These are phyloP conservation scores for Sylvicola cinctus DNA, from an alignment of 2,888 invertebrate genomes.

Conservation along the genomic window DNA sequence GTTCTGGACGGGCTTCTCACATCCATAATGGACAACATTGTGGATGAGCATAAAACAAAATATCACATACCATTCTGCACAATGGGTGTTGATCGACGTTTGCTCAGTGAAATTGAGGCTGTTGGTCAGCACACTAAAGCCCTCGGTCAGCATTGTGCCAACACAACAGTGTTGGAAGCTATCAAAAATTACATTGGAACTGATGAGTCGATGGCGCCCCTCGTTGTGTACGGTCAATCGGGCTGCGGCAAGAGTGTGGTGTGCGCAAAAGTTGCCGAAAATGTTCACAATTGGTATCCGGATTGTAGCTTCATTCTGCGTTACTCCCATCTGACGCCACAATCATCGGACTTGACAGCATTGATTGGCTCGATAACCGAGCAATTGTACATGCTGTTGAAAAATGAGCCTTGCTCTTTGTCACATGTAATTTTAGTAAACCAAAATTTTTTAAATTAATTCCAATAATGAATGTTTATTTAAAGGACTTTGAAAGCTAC, in stretches of 20 bases:
- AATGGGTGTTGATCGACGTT: slow-evolving; percentile 48
- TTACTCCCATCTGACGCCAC: slow-evolving; percentile 20
- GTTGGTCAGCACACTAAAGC: slow-evolving; percentile 44
- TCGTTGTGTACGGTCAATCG: slow-evolving; percentile 55
- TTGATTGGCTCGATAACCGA: slow-evolving; percentile 54
- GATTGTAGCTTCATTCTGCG: slow-evolving; percentile 33
- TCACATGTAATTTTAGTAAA: slow-evolving; percentile 29
- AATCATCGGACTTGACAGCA: slow-evolving; percentile 19
- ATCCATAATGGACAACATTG: slow-evolving; percentile 43
- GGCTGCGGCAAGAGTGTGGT: slow-evolving; percentile 71
- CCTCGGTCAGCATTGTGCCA: slow-evolving; percentile 39
- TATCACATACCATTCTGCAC: slow-evolving; percentile 38
- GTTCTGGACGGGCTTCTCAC: slow-evolving; percentile 47
- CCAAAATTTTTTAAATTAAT: neutral
- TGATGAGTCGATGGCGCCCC: slow-evolving; percentile 36
- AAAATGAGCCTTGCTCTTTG: slow-evolving; percentile 41
- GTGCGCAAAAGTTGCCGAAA: slow-evolving; percentile 47
- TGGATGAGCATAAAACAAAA: slow-evolving; percentile 42
- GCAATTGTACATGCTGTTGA: slow-evolving; percentile 48
- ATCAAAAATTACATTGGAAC: slow-evolving; percentile 29
- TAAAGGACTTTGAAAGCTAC: slow-evolving; percentile 16
- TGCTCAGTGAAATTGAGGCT: slow-evolving; percentile 44
- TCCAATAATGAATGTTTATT: neutral
- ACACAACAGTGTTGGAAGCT: slow-evolving; percentile 20
- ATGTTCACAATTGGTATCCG: slow-evolving; percentile 39